These are phyloP conservation scores for Pseudotriccus pelzelni DNA, from an alignment of 2,797 vertebrate species.

Conservation along the genomic window DNA sequence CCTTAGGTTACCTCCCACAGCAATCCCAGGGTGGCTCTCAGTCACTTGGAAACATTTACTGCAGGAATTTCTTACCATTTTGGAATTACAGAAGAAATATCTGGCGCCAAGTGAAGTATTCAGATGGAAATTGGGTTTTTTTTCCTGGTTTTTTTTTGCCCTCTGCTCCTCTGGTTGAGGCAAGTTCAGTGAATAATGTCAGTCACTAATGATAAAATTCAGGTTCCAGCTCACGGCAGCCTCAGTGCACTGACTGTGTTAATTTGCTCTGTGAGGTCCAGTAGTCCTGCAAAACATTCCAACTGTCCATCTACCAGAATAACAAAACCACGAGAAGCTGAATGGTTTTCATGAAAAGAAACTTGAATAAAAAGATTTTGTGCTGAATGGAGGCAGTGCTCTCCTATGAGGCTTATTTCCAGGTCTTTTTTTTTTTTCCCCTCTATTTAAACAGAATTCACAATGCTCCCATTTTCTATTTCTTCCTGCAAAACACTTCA, in stretches of 20 bases:
- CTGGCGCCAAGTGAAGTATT: not conserved
- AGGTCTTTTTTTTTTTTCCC: not conserved
- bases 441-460: not conserved
- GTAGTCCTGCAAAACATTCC: not conserved
- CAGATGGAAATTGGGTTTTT: not conserved
- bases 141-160: not conserved
- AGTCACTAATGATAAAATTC: not conserved
- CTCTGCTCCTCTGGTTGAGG: not conserved
- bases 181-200: not conserved
- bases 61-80: not conserved
- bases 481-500: not conserved
- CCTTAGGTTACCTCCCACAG: not conserved
- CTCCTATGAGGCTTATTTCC: not conserved
- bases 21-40: not conserved
- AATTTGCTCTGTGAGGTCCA: not conserved
- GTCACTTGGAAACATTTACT: not conserved
- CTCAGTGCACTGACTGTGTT: not conserved
- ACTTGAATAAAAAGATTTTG: not conserved
- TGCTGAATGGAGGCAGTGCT: conserved; percentile 1
- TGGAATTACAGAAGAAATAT: not conserved
- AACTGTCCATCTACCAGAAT: not conserved
- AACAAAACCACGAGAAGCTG: not conserved
- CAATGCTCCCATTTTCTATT: not conserved
- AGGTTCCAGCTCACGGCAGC: not conserved
- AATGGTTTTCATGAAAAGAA: conserved; percentile 8